phyloP scores from a whole-genome alignment of 2,888 invertebrate genomes.

The Pterobdella sp. region DNA sequence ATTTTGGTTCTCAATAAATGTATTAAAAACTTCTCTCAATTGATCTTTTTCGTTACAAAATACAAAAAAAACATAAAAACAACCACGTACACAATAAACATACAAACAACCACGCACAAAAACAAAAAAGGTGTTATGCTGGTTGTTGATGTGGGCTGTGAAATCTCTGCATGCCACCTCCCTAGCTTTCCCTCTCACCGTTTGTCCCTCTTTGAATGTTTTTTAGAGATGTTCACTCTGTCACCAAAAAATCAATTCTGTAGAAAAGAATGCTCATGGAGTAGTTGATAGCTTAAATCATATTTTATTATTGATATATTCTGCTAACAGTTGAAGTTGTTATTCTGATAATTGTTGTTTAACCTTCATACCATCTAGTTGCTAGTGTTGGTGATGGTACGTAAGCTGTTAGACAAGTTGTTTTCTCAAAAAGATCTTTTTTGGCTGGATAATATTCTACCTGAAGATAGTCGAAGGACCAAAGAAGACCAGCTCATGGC shows the following conservation, averaged over 20 bases:
- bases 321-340: no score
- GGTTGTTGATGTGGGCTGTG: constrained; percentile 78
- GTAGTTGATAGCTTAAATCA: no score
- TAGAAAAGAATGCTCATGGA: no score
- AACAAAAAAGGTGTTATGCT: constrained; percentile 59
- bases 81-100: neutral
- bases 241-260: no score
- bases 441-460: constrained; percentile 51
- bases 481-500: constrained; percentile 43
- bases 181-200: constrained; percentile 88
- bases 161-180: constrained; percentile 83
- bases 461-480: constrained; percentile 44
- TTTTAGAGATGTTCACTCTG: constrained; percentile 2
- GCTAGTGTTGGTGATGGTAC: constrained; percentile 47
- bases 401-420: constrained; percentile 47
- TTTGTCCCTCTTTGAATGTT: constrained; percentile 39
- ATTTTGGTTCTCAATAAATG: no score
- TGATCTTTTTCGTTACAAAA: no score
- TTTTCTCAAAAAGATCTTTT: constrained; percentile 48
- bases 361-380: constrained; percentile 28
- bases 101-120: neutral
- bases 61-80: neutral
- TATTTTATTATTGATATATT: no score
- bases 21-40: no score
- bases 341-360: no score